A percentile compares a stretch with the other conserved stretches of the same genome.
These are phyloP conservation scores for Turritopsis dohrnii DNA, from an alignment of 30 jellyfish, hydroid and myxozoan species.

Conservation along the genomic window DNA sequence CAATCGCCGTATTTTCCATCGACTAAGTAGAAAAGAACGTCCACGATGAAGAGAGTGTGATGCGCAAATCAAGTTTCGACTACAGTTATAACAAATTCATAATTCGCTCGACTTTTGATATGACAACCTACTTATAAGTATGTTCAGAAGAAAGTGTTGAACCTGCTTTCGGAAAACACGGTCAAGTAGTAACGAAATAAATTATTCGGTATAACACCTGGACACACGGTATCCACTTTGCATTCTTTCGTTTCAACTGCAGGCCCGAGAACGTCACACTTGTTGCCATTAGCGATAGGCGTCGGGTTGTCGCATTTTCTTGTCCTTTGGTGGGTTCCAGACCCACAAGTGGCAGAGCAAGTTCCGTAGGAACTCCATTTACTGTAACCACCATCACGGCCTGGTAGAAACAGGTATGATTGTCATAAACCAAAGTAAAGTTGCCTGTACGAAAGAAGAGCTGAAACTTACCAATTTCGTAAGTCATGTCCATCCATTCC, in stretches of 20 bases:
- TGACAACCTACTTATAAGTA: too few species aligned
- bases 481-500: not conserved
- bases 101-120: too few species aligned
- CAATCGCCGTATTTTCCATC: conserved; percentile 25
- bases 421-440: not conserved
- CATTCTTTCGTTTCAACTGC: conserved; percentile 21
- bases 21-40: not conserved
- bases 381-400: conserved; percentile 31
- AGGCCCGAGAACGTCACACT: conserved; percentile 19
- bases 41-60: not conserved
- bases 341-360: conserved; percentile 29
- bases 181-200: not conserved
- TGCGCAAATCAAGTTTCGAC: not conserved
- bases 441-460: not conserved
- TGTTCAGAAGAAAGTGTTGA: too few species aligned
- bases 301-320: conserved; percentile 22
- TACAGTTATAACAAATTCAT: not conserved
- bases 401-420: not conserved
- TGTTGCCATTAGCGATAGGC: conserved; percentile 15
- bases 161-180: too few species aligned
- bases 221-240: not conserved
- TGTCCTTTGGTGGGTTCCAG: conserved; percentile 9
- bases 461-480: conserved; percentile 1
- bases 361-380: conserved; percentile 24
- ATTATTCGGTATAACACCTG: not conserved